Percentiles rank a stretch among this genome's conserved stretches.
Evolutionary conservation across 2,113 vertebrate species (phyloP).

Genomic region (Hucho hucho): DNA sequence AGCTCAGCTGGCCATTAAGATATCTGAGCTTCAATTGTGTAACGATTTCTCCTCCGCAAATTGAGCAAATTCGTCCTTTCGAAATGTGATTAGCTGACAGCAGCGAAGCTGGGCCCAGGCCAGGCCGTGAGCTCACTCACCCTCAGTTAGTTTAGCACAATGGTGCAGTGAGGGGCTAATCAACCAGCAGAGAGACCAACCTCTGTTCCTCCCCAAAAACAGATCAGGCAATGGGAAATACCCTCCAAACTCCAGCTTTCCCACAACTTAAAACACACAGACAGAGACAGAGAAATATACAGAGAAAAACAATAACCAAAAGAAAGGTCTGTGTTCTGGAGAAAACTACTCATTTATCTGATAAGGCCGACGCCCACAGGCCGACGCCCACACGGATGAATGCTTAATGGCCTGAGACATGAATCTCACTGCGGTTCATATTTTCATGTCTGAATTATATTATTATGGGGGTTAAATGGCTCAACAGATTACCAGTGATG

Average conservation of each 20-base stretch:
- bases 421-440: too few species aligned
- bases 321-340: constrained; percentile 47
- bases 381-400: constrained; percentile 48
- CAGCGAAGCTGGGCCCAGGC: constrained; percentile 37
- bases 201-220: constrained; percentile 46
- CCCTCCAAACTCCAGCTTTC: constrained; percentile 19
- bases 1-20: constrained; percentile 21
- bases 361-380: constrained; percentile 57
- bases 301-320: neutral
- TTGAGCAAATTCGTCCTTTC: constrained; percentile 17
- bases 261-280: constrained; percentile 1
- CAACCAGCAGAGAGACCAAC: constrained; percentile 25
- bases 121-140: constrained; percentile 50
- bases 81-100: constrained; percentile 1
- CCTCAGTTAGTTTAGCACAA: constrained; percentile 24
- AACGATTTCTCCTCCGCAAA: constrained; percentile 15
- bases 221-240: constrained; percentile 51
- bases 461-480: too few species aligned
- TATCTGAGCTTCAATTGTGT: constrained; percentile 30
- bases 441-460: too few species aligned
- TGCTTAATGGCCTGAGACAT: constrained; percentile 44
- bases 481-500: too few species aligned
- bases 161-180: neutral
- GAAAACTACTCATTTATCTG: constrained; percentile 60
- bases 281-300: too few species aligned